A percentile compares a stretch with the other conserved stretches of the same genome.
phyloP scores from a whole-genome alignment of 2,888 invertebrate genomes.

The Caenorhabditis japonica region DNA sequence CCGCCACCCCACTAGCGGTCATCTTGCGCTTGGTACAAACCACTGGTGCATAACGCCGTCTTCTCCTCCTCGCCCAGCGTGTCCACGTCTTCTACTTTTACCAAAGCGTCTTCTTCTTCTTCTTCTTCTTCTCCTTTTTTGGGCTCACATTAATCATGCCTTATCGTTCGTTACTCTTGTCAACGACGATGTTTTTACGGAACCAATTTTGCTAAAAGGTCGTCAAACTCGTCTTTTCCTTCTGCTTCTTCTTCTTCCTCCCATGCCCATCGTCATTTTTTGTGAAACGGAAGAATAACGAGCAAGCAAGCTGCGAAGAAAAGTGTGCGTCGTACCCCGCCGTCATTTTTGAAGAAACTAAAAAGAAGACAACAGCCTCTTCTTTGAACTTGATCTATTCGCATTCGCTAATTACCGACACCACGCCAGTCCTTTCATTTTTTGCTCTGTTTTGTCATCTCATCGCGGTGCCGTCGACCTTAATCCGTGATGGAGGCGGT shows the following conservation, averaged over 20 bases:
- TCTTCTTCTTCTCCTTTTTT: neutral
- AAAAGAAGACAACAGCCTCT: slow-evolving; percentile 12
- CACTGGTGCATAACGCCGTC: slow-evolving; percentile 41
- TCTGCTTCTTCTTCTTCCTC: slow-evolving; percentile 4
- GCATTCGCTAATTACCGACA: slow-evolving; percentile 42
- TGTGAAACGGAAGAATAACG: slow-evolving; percentile 37
- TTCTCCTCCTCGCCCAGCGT: slow-evolving; percentile 18
- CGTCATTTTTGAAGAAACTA: slow-evolving; percentile 25
- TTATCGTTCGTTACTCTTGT: slow-evolving; percentile 26
- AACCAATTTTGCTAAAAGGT: slow-evolving; percentile 52
- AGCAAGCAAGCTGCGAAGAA: slow-evolving; percentile 21
- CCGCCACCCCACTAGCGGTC: slow-evolving; percentile 23
- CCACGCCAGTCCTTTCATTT: slow-evolving; percentile 18
- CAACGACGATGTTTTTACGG: slow-evolving; percentile 31
- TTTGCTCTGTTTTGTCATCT: slow-evolving; percentile 8
- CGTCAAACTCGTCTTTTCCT: slow-evolving; percentile 27
- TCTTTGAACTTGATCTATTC: slow-evolving; percentile 44
- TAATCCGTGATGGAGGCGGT: slow-evolving; percentile 41
- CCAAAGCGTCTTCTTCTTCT: neutral
- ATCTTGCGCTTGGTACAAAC: slow-evolving; percentile 21
- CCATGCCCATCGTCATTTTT: slow-evolving; percentile 34
- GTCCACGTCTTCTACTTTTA: slow-evolving; percentile 16
- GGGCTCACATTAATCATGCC: slow-evolving; percentile 42
- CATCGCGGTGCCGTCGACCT: neutral
- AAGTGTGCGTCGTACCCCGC: too few species aligned